These are phyloP conservation scores for Scaptomyza graminum DNA, from an alignment of 1,140 invertebrate species.

Conservation along the genomic window DNA sequence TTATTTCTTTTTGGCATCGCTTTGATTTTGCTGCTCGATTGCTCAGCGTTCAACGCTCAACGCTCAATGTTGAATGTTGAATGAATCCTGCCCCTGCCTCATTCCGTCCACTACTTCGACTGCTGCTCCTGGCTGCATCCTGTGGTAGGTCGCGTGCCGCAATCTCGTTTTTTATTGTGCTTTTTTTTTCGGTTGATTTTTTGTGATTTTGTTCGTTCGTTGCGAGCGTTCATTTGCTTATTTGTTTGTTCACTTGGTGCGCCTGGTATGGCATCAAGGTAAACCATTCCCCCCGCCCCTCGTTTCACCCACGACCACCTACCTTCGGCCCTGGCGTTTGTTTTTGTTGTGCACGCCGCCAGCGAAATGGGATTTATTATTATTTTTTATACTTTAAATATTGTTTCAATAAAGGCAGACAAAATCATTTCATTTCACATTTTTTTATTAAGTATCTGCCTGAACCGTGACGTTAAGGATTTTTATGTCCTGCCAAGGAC, in stretches of 20 bases:
- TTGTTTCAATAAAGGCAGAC: slow-evolving; percentile 65
- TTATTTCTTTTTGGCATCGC: slow-evolving; percentile 51
- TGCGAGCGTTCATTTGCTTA: slow-evolving; percentile 78
- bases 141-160: slow-evolving; percentile 81
- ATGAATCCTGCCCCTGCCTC: slow-evolving; percentile 34
- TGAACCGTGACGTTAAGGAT: slow-evolving; percentile 1
- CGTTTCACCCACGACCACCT: slow-evolving; percentile 14
- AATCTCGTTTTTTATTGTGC: slow-evolving; percentile 77
- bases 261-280: slow-evolving; percentile 74
- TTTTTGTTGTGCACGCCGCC: slow-evolving; percentile 69
- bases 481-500: background rate
- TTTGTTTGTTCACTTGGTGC: slow-evolving; percentile 79
- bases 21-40: slow-evolving; percentile 81
- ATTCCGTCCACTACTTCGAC: background rate
- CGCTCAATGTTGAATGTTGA: slow-evolving; percentile 30
- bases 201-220: no score
- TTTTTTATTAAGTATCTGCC: slow-evolving; percentile 11
- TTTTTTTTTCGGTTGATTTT: no score
- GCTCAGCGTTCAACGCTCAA: slow-evolving; percentile 52
- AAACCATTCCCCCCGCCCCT: no score
- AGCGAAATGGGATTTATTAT: slow-evolving; percentile 79
- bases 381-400: slow-evolving; percentile 78
- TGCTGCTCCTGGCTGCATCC: slow-evolving; percentile 48
- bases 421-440: slow-evolving; percentile 28
- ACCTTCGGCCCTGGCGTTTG: slow-evolving; percentile 45